Conservation (phyloP, 2,797 vertebrate genomes). For the Melanotaenia pygmaea region DNA sequence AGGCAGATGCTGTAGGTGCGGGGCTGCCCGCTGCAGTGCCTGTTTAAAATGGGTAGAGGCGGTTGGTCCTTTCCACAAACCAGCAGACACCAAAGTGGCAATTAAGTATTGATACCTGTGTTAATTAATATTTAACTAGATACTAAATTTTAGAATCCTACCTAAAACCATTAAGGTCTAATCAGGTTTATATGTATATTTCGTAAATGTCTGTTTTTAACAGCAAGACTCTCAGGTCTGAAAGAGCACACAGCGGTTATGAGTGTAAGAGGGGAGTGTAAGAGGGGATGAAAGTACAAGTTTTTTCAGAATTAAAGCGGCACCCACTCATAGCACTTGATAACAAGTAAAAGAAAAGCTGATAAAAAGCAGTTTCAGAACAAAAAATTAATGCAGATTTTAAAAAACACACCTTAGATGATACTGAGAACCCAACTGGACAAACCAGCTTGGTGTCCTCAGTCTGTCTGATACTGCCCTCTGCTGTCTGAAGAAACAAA, state of each 20-base stretch:
- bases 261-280: no score
- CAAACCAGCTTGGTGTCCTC: not conserved
- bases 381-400: not conserved
- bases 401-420: not conserved
- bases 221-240: no score
- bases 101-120: no score
- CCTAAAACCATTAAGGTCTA: slow-evolving; percentile 13
- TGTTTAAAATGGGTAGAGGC: no score
- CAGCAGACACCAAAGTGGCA: no score
- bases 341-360: not conserved
- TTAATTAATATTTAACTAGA: no score
- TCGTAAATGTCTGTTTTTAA: not conserved
- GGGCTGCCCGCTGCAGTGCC: no score
- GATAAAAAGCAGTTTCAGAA: not conserved
- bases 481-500: slow-evolving; percentile 52
- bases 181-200: slow-evolving; percentile 19
- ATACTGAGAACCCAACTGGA: not conserved
- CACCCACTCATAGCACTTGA: not conserved
- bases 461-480: slow-evolving; percentile 64
- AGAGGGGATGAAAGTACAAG: not conserved
- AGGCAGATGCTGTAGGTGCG: no score
- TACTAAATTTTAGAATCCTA: no score
- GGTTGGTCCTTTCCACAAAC: no score
- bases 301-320: slow-evolving; percentile 20
- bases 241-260: not conserved